These are phyloP conservation scores for Acestrorhynchus altus DNA, from an alignment of 2,797 vertebrate genomes.

Conservation along the genomic window DNA sequence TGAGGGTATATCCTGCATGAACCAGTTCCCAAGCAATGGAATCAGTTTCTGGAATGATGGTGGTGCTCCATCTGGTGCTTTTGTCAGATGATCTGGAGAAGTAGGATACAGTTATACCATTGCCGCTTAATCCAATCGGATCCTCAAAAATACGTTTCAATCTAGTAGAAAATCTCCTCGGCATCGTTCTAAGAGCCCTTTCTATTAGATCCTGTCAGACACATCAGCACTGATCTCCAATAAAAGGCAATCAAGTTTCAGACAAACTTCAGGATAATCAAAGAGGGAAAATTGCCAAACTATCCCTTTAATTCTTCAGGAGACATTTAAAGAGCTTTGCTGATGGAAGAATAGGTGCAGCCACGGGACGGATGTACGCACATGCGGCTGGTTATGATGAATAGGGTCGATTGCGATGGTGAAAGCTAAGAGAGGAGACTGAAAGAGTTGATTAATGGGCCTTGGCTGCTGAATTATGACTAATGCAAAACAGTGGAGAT, in stretches of 20 bases:
- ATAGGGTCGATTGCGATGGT: slow-evolving; percentile 64
- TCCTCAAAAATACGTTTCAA: too few species aligned
- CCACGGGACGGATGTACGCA: background rate
- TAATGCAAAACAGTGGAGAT: slow-evolving; percentile 62
- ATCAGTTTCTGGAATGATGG: too few species aligned
- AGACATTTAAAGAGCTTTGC: background rate
- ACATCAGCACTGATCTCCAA: too few species aligned
- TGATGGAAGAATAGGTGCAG: slow-evolving; percentile 8
- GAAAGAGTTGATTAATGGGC: slow-evolving; percentile 68
- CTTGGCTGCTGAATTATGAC: slow-evolving; percentile 71
- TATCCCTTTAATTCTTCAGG: slow-evolving; percentile 13
- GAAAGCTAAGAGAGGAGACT: slow-evolving; percentile 64
- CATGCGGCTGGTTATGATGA: slow-evolving; percentile 64
- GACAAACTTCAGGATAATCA: background rate
- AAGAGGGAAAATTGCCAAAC: background rate
- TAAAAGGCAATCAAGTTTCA: background rate
- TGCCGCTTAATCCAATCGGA: too few species aligned
- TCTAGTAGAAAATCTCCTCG: too few species aligned
- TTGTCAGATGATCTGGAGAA: too few species aligned
- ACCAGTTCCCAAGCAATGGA: too few species aligned
- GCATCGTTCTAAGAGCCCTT: too few species aligned
- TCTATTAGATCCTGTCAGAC: too few species aligned
- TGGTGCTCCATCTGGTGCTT: too few species aligned
- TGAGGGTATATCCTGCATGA: too few species aligned
- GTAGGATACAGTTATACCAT: too few species aligned